Evolutionary conservation across 92 coral and sea anemone species (phyloP).

Genomic region (Nematostella vectensis): DNA sequence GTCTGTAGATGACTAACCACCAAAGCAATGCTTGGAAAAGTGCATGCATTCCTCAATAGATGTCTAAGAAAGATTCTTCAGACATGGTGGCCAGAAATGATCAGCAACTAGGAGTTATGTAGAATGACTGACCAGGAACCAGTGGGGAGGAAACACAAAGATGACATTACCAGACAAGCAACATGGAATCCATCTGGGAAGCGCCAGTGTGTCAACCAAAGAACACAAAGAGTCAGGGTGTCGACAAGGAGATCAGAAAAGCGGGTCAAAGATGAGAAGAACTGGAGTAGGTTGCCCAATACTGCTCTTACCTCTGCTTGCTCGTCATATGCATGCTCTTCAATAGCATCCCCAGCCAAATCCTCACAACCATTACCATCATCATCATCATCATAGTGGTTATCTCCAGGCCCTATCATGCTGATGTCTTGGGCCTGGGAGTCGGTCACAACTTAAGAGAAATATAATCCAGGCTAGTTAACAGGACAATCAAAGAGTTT

Average conservation of each 20-base stretch:
- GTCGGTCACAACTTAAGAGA: background rate
- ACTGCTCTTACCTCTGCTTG: too few relatives aligned
- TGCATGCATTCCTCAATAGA: background rate
- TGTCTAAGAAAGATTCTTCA: too few relatives aligned
- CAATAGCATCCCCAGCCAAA: background rate
- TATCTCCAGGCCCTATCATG: background rate
- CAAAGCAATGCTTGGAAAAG: background rate
- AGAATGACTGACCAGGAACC: constrained; percentile 1
- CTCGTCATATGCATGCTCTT: too few relatives aligned
- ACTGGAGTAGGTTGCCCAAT: too few relatives aligned
- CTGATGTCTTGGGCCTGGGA: background rate
- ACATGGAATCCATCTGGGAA: background rate
- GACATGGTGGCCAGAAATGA: too few relatives aligned
- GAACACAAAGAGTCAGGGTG: too few relatives aligned
- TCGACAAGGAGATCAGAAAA: too few relatives aligned
- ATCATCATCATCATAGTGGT: constrained; percentile 1
- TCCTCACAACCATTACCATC: background rate
- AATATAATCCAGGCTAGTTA: too few relatives aligned
- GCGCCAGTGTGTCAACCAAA: too few relatives aligned
- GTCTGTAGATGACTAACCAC: background rate
- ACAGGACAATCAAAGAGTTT: background rate
- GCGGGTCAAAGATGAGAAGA: too few relatives aligned
- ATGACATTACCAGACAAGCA: background rate
- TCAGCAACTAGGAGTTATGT: background rate
- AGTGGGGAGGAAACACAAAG: background rate